Evolutionary conservation across 2,113 vertebrate genomes (phyloP), one percentile per base, ranked within the genome.

Genomic region (Dipodomys merriami): DNA sequence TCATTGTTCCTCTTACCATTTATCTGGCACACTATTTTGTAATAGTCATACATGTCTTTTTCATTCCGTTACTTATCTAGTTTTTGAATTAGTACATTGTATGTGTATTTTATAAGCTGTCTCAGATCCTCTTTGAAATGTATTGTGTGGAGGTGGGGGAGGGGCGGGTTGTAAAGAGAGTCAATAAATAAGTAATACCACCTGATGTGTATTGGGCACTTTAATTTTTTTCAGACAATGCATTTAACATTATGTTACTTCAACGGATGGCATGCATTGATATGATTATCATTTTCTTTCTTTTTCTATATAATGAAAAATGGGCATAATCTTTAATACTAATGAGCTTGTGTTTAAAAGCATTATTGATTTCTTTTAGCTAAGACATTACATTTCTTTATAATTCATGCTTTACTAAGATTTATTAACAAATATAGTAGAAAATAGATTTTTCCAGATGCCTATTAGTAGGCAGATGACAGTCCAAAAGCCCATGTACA

Each of bases 271-370:
- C 84, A 94, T 65, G 64, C 90, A 64, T 84, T 94, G 86, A 89
- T 82, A 94, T 7, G 88, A 94, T 93, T 83, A 92, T 84, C 79
- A 67, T 91, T 95, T 96, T 91, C 91, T 93, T 96, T 93, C 90
- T 96, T 95, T 84, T 79, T 93, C 53, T 65, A 77, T 90, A 90
- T 83, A 95, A 94, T 96, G 90, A 96, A 97, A 96, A 92, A 97
- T 93, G 89, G 73, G 90, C 88, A 94, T 97, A 88, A 81, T 96
- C 79, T 95, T 94, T 96, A 96, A 95, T 95, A 93, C 85, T 96
- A 93, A 97, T 96, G 91, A 96, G 91, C 73, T 95, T 95, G 83
- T 93, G 80, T 96, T 96, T 96, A 95, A 97, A 97, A 91, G 79
- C 80, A 68, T 86, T 97, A 97, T 97, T 97, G 95, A 97, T 97